A percentile compares a stretch with the other conserved stretches of the same genome.
phyloP scores from a whole-genome alignment of 2,113 vertebrate genomes.

The Indri indri region DNA sequence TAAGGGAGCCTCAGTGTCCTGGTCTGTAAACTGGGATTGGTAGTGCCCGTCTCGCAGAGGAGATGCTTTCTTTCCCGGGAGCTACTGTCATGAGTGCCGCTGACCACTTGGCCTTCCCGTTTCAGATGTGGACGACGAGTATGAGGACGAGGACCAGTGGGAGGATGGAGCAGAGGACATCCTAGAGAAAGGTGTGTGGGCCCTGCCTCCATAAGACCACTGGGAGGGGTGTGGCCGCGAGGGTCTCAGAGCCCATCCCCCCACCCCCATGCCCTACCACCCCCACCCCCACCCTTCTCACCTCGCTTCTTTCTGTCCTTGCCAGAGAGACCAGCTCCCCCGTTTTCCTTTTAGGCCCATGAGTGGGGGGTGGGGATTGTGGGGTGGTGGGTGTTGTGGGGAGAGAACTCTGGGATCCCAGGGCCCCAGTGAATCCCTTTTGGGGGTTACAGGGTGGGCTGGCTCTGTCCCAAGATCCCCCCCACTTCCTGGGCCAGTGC shows the following conservation, averaged over 20 bases:
- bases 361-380: conserved; percentile 58
- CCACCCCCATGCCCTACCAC: conserved; percentile 7
- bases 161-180: conserved; percentile 94
- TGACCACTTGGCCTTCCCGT: background rate
- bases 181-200: conserved; percentile 91
- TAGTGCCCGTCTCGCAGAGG: background rate
- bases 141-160: conserved; percentile 96
- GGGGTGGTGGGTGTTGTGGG: background rate
- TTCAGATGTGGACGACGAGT: conserved; percentile 95
- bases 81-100: background rate
- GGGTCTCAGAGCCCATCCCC: background rate
- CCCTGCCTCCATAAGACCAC: background rate
- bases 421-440: conserved; percentile 35
- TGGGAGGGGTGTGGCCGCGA: background rate
- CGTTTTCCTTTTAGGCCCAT: conserved; percentile 74
- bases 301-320: conserved; percentile 76
- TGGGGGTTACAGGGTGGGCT: conserved; percentile 20
- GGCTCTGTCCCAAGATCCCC: conserved; percentile 43
- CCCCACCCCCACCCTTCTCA: conserved; percentile 40
- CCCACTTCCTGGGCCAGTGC: conserved; percentile 75
- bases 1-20: background rate
- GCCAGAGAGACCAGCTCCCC: conserved; percentile 60
- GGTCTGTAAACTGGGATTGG: background rate
- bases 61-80: background rate
- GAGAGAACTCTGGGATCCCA: conserved; percentile 44